Evolutionary conservation across 2,888 invertebrate species (phyloP), one percentile per base, ranked within the genome.

Genomic region (Trachelus troglodyta): DNA sequence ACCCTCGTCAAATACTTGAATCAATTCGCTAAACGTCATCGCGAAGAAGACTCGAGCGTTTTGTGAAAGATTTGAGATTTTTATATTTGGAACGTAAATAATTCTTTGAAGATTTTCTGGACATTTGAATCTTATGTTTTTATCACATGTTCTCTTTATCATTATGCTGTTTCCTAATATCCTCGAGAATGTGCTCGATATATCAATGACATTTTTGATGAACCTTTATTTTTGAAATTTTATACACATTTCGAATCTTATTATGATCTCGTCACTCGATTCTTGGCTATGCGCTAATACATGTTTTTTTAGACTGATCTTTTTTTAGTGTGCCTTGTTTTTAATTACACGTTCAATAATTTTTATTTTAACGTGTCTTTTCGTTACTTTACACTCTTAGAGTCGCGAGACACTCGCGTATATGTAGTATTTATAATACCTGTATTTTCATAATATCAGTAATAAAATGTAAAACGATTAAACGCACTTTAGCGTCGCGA

Each of bases 381-480:
- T 56, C 23, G 1, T 23, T 56, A 23, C 2, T 56, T 56, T 23
- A 56, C 23, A 56, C 1, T 56, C 56, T 56, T 56, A 56, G 23
- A 56, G 56, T 56, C 23, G 56, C 56, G 56, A 56, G 23, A 56
- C 73, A 79, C 69, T 82, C 78, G 76, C 85, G 82, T 79, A 83
- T 83, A 80, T 77, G 77, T 87, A 86, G 84, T 87, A 89, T 87
- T 89, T 88, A 87, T 88, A 87, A 87, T 84, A 87, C 87, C 88
- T 91, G 90, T 91, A 90, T 89, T 90, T 90, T 89, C 88, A 82
- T 91, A 90, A 88, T 85, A 83, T 86, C 84, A 85, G 85, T 82
- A 91, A 90, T 90, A 90, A 90, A 90, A 83, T 85, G 79, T 78
- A 71, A 79, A 80, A 71, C 23, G 56, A 56, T 56, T 56, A 56